Base-by-base conservation (phyloP, 2,113 vertebrate genomes). In the Poecile atricapillus region DNA sequence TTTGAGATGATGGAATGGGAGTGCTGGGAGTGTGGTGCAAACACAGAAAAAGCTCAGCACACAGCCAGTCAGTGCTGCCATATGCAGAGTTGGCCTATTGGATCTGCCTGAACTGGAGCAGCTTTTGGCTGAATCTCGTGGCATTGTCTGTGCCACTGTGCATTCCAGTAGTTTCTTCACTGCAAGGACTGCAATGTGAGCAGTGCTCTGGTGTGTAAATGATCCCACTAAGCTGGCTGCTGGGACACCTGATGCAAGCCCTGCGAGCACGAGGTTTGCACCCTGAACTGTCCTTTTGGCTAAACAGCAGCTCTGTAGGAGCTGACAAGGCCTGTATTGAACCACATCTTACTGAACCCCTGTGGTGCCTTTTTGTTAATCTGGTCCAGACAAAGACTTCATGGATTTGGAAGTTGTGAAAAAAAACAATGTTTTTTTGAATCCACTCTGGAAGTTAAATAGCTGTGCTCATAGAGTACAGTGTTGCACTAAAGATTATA, bases 171-270 rank as follows among this genome's bases (percentile, higher is more conserved):
- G 17, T 30, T 59, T 49, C 50, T 53, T 55, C 30, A 22, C 21
- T 64, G 39, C 59, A 13, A 12, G 13, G 55, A 5, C 43, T 64
- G 49, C 50, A 13, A 1, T 9, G 3, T 0, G 3, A 49, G n/a
- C 67, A 19, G 24, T 65, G 64, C 24, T 44, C 56, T 28, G 0
- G 0, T 65, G 7, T 9, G 7, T n/a, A 7, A 24, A 9, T 35
- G 27, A 30, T 65, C 3, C 15, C 15, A 2, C 8, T n/a, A 12
- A 15, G 7, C 19, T 13, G 33, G 15, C 60, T 63, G 52, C 70
- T 82, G 31, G 25, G 53, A 50, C 28, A 12, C 2, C 2, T 13
- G 16, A 2, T 27, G 21, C 30, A 71, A 33, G 35, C 19, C 15
- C 8, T 4, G 31, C 39, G 11, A 39, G 3, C 8, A 20, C 0